Percentiles rank a stretch among this genome's conserved stretches.
phyloP scores from a whole-genome alignment of 1,140 invertebrate species.

The Chymomyza costata region DNA sequence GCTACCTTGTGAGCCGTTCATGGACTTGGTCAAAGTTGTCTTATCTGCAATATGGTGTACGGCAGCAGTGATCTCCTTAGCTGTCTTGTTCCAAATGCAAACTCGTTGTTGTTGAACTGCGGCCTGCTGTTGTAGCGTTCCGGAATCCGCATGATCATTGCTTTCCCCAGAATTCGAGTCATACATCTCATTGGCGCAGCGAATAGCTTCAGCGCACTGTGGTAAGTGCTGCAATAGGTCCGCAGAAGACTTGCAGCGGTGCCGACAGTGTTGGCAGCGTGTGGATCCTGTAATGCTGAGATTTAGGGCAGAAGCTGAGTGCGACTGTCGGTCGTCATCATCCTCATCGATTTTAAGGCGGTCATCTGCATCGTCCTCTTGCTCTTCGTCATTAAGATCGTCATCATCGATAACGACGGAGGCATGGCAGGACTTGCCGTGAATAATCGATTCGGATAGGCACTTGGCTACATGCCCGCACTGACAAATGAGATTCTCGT shows the following conservation, averaged over 20 bases:
- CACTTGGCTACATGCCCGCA: slow-evolving; percentile 89
- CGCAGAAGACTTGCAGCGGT: slow-evolving; percentile 87
- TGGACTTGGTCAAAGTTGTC: slow-evolving; percentile 6
- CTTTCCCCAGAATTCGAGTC: slow-evolving; percentile 72
- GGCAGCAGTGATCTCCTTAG: slow-evolving; percentile 74
- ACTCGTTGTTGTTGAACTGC: slow-evolving; percentile 76
- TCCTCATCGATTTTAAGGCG: slow-evolving; percentile 63
- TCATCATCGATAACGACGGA: slow-evolving; percentile 52
- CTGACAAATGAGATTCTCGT: slow-evolving; percentile 81
- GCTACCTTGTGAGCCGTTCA: slow-evolving; percentile 31
- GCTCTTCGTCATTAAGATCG: slow-evolving; percentile 76
- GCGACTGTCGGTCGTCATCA: slow-evolving; percentile 60
- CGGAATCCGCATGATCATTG: slow-evolving; percentile 48
- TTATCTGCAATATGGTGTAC: slow-evolving; percentile 46
- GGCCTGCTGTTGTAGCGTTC: slow-evolving; percentile 50
- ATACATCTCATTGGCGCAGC: slow-evolving; percentile 70
- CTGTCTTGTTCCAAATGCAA: slow-evolving; percentile 80
- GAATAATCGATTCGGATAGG: slow-evolving; percentile 86
- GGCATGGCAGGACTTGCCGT: slow-evolving; percentile 81
- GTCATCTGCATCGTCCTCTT: slow-evolving; percentile 61
- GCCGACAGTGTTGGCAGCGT: slow-evolving; percentile 88
- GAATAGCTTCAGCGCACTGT: slow-evolving; percentile 79
- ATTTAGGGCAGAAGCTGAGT: slow-evolving; percentile 69
- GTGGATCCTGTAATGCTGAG: slow-evolving; percentile 78
- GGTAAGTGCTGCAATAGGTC: slow-evolving; percentile 85